Base-by-base conservation (phyloP, 2,113 vertebrate species). In the Menidia beryllina region DNA sequence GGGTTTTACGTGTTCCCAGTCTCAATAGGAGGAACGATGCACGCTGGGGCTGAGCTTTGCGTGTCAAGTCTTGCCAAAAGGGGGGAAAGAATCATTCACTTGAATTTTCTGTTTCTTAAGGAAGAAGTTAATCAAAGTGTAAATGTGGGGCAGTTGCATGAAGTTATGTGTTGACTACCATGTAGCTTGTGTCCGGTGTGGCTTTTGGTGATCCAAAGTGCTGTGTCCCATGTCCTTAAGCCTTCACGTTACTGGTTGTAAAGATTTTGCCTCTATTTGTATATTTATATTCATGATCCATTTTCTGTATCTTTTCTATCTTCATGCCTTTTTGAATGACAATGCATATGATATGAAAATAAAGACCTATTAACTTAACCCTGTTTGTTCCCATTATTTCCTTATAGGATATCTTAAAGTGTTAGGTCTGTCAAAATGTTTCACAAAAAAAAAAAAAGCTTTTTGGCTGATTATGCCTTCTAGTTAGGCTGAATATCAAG, bases 301-400 rank as follows among this genome's bases (percentile, higher is more conserved):
- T 88, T 84, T 84, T 82, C 55, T 80, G 67, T 91, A 81, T 69
- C 72, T 89, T 92, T 89, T 91, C 84, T 89, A 89, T 88, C 63
- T 65, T 86, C 81, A 86, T 83, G 82, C 79, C 77, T 88, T 90
- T n/a, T 89, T 86, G 78, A 84, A 88, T 87, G 84, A 80, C 36
- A 90, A 85, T 73, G 80, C 69, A 75, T 47, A 65, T 62, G 71
- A 84, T 87, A 85, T 77, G 15, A 78, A 86, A 91, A 86, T 89
- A 88, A 91, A 91, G 64, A 74, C 83, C 24, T 84, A 78, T 74
- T 71, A 69, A 67, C n/a, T 38, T 45, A 25, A 12, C 19, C n/a
- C 4, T 43, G 21, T 17, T 24, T 27, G 7, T 27, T 9, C 17
- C 25, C 25, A 17, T 27, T 53, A 52, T 19, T 14, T 0, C 8